phyloP scores from a whole-genome alignment of 2,797 vertebrate genomes.

The Sebastes elongatus region DNA sequence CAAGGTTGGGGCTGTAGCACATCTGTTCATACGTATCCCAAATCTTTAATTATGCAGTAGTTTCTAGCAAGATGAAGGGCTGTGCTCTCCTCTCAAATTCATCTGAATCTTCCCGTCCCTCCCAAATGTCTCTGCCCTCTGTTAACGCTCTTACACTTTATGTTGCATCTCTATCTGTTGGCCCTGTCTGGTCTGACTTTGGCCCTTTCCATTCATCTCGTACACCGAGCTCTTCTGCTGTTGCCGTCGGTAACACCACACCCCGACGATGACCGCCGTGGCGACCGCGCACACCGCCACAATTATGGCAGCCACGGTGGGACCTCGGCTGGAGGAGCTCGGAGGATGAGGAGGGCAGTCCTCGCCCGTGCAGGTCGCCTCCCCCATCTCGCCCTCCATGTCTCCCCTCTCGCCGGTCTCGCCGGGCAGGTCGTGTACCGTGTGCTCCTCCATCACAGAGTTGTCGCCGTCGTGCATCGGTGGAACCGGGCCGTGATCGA shows the following conservation, averaged over 20 bases:
- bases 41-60: slow-evolving; percentile 35
- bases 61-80: slow-evolving; percentile 35
- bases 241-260: slow-evolving; percentile 90
- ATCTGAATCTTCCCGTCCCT: slow-evolving; percentile 4
- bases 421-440: slow-evolving; percentile 80
- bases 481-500: slow-evolving; percentile 45
- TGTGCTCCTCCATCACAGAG: slow-evolving; percentile 51
- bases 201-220: slow-evolving; percentile 91
- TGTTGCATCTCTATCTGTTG: slow-evolving; percentile 97
- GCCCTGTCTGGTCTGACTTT: slow-evolving; percentile 80
- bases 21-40: slow-evolving; percentile 33
- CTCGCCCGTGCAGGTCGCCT: slow-evolving; percentile 79
- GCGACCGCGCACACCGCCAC: slow-evolving; percentile 84
- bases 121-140: slow-evolving; percentile 48
- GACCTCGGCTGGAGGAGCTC: slow-evolving; percentile 76
- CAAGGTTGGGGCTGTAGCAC: background rate
- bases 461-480: slow-evolving; percentile 49
- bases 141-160: slow-evolving; percentile 85
- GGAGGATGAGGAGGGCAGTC: slow-evolving; percentile 77
- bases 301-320: slow-evolving; percentile 87
- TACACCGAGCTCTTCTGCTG: slow-evolving; percentile 94
- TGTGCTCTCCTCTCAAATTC: slow-evolving; percentile 13
- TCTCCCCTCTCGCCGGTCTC: slow-evolving; percentile 72
- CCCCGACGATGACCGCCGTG: slow-evolving; percentile 77
- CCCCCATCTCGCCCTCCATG: slow-evolving; percentile 77